Evolutionary conservation across 1,140 invertebrate genomes (phyloP).

Genomic region (Grapholita molesta): DNA sequence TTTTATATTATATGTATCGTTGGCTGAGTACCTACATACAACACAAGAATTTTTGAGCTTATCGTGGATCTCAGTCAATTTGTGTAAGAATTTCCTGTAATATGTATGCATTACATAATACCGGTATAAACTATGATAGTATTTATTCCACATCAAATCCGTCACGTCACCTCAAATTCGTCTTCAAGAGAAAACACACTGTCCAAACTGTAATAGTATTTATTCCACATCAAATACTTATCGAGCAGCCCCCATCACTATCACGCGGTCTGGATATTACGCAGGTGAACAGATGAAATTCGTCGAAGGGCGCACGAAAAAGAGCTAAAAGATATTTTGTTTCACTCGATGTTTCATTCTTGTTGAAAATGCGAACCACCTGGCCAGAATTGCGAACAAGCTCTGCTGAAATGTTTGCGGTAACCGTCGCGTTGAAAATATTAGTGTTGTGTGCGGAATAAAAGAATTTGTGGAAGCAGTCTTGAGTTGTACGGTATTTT

Average conservation of each 20-base stretch:
- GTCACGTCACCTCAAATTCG: no score
- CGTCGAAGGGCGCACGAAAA: neutral
- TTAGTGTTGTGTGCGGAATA: neutral
- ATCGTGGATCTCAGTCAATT: no score
- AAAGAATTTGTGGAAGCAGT: neutral
- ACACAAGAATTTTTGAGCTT: no score
- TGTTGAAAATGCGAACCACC: slow-evolving; percentile 10
- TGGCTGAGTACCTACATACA: no score
- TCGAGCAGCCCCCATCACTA: neutral
- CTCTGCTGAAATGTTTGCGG: neutral
- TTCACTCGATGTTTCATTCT: slow-evolving; percentile 7
- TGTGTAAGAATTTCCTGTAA: no score
- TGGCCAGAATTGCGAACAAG: slow-evolving; percentile 7
- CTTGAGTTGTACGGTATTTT: neutral
- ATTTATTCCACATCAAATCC: neutral
- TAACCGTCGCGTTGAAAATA: neutral
- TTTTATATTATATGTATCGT: no score
- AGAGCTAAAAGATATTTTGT: slow-evolving; percentile 16
- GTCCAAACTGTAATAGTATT: no score
- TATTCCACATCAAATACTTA: neutral
- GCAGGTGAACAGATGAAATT: slow-evolving; percentile 14
- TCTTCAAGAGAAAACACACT: no score
- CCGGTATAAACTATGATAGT: no score
- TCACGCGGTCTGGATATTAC: neutral
- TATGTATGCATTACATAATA: no score